phyloP scores from a whole-genome alignment of 2,888 invertebrate genomes.

The Tipula lateralis region DNA sequence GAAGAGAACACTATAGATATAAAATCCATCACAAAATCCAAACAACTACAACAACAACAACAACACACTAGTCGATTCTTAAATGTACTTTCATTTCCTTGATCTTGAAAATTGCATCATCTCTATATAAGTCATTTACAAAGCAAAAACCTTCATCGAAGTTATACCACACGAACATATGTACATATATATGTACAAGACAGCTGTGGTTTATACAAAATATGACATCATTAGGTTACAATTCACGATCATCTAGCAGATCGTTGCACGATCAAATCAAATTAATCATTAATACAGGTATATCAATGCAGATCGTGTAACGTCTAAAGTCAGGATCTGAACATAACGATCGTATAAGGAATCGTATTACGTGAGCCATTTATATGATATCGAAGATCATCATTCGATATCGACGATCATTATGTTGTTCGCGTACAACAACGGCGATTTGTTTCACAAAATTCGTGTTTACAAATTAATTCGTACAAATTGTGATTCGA shows the following conservation, averaged over 20 bases:
- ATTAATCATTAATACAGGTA: too few species aligned
- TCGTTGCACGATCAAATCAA: not conserved
- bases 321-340: too few species aligned
- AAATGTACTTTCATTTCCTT: slow-evolving; percentile 19
- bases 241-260: not conserved
- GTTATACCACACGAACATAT: not conserved
- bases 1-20: not conserved
- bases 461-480: not conserved
- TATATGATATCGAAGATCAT: too few species aligned
- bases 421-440: too few species aligned
- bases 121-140: not conserved
- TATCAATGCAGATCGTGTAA: too few species aligned
- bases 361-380: too few species aligned
- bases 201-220: not conserved
- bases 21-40: not conserved
- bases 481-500: not conserved
- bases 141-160: not conserved
- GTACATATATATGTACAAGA: not conserved
- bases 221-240: not conserved
- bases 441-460: too few species aligned
- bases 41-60: not conserved
- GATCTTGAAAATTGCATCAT: slow-evolving; percentile 24
- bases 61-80: not conserved
- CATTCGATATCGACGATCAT: too few species aligned
- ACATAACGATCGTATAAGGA: too few species aligned